Conservation (phyloP, 1,140 invertebrate genomes). For the Luehdorfia chinensis region DNA sequence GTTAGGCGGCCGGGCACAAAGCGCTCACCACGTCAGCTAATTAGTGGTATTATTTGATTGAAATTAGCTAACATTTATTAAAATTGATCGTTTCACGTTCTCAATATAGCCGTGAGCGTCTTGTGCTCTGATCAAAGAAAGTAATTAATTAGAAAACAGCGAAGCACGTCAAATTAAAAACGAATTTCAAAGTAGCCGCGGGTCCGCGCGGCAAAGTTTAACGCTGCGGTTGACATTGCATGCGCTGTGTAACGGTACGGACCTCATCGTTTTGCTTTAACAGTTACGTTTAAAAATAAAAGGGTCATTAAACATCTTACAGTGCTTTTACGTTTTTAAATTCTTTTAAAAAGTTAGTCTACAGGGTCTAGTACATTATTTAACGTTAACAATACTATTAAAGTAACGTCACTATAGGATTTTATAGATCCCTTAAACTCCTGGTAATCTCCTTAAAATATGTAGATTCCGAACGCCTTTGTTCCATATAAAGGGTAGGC, state of each 20-base stretch:
- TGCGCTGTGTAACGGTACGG: constrained; percentile 38
- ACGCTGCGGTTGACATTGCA: constrained; percentile 52
- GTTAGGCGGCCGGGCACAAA: constrained; percentile 53
- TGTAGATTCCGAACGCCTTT: no score
- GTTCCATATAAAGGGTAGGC: no score
- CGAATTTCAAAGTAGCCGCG: constrained; percentile 22
- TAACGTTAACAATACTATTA: no score
- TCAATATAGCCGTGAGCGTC: constrained; percentile 36
- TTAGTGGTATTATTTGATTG: constrained; percentile 68
- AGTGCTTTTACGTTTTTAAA: no score
- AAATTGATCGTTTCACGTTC: constrained; percentile 56
- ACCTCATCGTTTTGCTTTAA: constrained; percentile 34
- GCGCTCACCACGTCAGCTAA: constrained; percentile 55
- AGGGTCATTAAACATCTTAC: no score
- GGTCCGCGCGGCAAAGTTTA: constrained; percentile 10
- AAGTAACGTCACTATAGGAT: no score
- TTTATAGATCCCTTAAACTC: no score
- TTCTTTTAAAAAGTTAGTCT: no score
- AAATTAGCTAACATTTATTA: constrained; percentile 63
- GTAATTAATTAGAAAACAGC: constrained; percentile 44
- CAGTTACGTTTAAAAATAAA: constrained; percentile 24
- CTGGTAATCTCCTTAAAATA: no score
- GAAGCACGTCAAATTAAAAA: constrained; percentile 19
- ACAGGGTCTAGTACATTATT: no score
- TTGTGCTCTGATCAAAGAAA: constrained; percentile 41